A percentile compares a stretch with the other conserved stretches of the same genome.
Conservation (phyloP, 2,888 invertebrate species). For the Nudaria mundana region DNA sequence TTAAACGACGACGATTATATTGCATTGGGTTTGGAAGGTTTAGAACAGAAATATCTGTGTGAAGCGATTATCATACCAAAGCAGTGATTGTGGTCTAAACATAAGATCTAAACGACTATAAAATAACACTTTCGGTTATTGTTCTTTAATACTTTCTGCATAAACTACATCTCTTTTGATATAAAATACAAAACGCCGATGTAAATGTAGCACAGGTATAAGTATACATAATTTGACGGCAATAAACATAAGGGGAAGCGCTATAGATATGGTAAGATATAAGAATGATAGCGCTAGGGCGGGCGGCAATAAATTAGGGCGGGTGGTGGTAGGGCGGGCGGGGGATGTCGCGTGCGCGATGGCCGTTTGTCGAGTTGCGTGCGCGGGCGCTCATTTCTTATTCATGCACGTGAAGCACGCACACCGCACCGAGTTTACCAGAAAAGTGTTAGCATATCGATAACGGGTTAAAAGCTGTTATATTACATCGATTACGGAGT, state of each 20-base stretch:
- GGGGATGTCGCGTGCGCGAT: slow-evolving; percentile 68
- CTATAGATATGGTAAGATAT: slow-evolving; percentile 59
- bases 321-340: slow-evolving; percentile 54
- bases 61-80: background rate
- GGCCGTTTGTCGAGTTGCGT: slow-evolving; percentile 67
- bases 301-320: slow-evolving; percentile 68
- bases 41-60: slow-evolving; percentile 15
- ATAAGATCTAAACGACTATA: no score
- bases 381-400: slow-evolving; percentile 78
- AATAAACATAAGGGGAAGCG: slow-evolving; percentile 32
- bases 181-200: slow-evolving; percentile 19
- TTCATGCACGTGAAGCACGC: slow-evolving; percentile 72
- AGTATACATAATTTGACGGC: slow-evolving; percentile 21
- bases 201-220: background rate
- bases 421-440: slow-evolving; percentile 34
- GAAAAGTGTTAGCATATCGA: slow-evolving; percentile 28
- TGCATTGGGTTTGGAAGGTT: slow-evolving; percentile 26
- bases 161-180: slow-evolving; percentile 28
- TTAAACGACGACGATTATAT: slow-evolving; percentile 26
- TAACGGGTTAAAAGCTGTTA: slow-evolving; percentile 35
- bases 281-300: slow-evolving; percentile 58
- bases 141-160: no score
- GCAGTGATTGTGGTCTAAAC: no score
- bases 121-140: no score
- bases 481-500: slow-evolving; percentile 34